Evolutionary conservation across 2,113 vertebrate genomes (phyloP).

Genomic region (Cyrtonyx montezumae): DNA sequence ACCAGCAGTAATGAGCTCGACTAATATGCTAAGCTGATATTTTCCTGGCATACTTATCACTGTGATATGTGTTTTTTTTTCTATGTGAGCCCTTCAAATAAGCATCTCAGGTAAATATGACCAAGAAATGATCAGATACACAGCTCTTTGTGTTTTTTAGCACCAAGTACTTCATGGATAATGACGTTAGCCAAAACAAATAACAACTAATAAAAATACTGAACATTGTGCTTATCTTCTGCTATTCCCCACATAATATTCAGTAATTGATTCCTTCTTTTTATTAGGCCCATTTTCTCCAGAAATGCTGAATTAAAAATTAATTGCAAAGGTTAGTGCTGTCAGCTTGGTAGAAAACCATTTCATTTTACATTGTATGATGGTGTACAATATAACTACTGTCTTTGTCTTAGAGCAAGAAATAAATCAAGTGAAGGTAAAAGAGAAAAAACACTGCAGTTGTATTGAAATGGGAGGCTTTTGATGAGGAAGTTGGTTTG

Average conservation of each 20-base stretch:
- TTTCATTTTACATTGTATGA: not conserved
- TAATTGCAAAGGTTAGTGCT: not conserved
- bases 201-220: not conserved
- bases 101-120: not conserved
- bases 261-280: not conserved
- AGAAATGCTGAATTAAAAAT: not conserved
- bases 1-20: not conserved
- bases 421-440: not conserved
- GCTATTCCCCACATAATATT: not conserved
- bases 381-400: not conserved
- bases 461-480: not conserved
- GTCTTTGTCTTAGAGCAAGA: not conserved
- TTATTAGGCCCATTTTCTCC: not conserved
- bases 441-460: not conserved
- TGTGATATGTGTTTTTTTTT: not conserved
- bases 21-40: not conserved
- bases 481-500: not conserved
- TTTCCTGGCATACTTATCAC: not conserved
- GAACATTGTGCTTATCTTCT: not conserved
- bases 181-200: not conserved
- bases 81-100: not conserved
- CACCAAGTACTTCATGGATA: not conserved
- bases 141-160: not conserved
- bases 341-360: not conserved
- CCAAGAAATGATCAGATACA: not conserved